Conservation (phyloP, 64 coral and sea anemone species). For the Orbicella faveolata region DNA sequence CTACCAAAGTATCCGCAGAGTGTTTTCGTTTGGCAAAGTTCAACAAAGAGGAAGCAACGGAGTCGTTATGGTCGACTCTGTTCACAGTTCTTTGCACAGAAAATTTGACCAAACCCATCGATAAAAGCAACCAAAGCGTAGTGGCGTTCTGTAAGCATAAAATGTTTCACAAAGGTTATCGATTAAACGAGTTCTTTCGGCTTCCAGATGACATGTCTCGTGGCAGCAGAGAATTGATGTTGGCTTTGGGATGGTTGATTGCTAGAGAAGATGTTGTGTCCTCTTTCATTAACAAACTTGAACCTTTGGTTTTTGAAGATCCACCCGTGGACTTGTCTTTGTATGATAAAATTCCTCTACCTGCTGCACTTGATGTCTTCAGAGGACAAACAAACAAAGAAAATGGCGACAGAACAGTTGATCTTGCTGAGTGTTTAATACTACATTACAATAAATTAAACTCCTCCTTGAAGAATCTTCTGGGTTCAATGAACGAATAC, state of each 20-base stretch:
- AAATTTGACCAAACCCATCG: neutral
- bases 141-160: conserved; percentile 69
- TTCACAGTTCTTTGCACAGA: conserved; percentile 1
- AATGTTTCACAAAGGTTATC: conserved; percentile 82
- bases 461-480: conserved; percentile 34
- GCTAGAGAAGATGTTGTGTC: conserved; percentile 72
- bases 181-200: conserved; percentile 45
- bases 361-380: neutral
- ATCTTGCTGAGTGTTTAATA: conserved; percentile 17
- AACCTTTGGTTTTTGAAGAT: conserved; percentile 62
- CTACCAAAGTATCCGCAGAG: conserved; percentile 61
- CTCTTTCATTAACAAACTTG: conserved; percentile 28
- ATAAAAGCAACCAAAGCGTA: neutral
- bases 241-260: conserved; percentile 87
- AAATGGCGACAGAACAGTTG: neutral
- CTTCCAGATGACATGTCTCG: conserved; percentile 70
- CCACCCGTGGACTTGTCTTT: conserved; percentile 4
- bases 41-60: conserved; percentile 81
- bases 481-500: conserved; percentile 50
- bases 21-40: conserved; percentile 93
- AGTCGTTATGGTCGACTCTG: conserved; percentile 71
- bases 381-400: neutral
- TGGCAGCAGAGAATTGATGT: conserved; percentile 83
- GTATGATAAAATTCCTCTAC: conserved; percentile 21
- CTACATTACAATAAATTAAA: conserved; percentile 29